phyloP scores from a whole-genome alignment of 2,888 invertebrate species.

The Drosophila nigricruria region DNA sequence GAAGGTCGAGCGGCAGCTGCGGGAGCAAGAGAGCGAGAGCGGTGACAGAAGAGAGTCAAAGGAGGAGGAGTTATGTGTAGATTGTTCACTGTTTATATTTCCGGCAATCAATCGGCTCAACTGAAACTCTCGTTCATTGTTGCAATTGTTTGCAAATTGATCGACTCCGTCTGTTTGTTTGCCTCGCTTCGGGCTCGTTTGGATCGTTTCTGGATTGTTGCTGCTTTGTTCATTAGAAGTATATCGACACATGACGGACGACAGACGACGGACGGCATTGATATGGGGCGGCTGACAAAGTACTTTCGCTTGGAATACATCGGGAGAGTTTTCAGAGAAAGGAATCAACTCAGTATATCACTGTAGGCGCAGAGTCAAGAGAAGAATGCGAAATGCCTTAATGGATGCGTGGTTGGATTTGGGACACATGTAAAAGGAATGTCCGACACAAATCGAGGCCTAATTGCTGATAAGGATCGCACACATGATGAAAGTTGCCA shows the following conservation, averaged over 20 bases:
- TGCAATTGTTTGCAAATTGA: constrained; percentile 69
- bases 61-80: constrained; percentile 50
- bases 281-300: constrained; percentile 3
- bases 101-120: constrained; percentile 73
- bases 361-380: constrained; percentile 11
- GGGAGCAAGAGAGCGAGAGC: constrained; percentile 4
- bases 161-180: constrained; percentile 45
- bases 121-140: constrained; percentile 61
- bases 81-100: constrained; percentile 70
- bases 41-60: constrained; percentile 13
- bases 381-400: constrained; percentile 28
- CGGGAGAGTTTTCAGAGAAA: constrained; percentile 57
- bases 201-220: constrained; percentile 32
- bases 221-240: constrained; percentile 56
- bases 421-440: constrained; percentile 30
- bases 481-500: constrained; percentile 45
- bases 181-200: constrained; percentile 36
- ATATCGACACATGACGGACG: constrained; percentile 24
- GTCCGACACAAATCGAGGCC: constrained; percentile 33
- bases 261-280: background rate
- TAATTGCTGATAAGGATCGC: constrained; percentile 71
- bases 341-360: constrained; percentile 44
- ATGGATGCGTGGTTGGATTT: constrained; percentile 29
- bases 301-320: constrained; percentile 68
- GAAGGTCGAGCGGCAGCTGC: constrained; percentile 48